Conservation (phyloP, 2,888 invertebrate species). For the Clusia tigrina region DNA sequence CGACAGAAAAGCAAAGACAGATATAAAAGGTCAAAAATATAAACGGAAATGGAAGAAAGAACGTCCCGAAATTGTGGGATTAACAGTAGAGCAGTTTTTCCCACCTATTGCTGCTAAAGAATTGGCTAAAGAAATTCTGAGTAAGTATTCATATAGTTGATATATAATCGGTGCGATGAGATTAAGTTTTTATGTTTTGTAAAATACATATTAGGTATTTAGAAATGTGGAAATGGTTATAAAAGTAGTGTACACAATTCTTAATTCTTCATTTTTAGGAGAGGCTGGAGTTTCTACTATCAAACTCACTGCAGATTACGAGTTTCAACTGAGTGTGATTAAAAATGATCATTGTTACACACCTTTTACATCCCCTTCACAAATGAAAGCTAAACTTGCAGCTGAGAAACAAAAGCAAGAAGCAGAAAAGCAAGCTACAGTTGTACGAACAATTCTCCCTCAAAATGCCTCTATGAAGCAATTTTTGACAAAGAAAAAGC, state of each 20-base stretch:
- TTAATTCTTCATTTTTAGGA: slow-evolving; percentile 43
- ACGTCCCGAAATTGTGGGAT: slow-evolving; percentile 68
- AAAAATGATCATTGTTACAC: slow-evolving; percentile 86
- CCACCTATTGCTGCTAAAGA: slow-evolving; percentile 65
- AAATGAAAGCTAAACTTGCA: slow-evolving; percentile 55
- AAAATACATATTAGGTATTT: too few relatives aligned
- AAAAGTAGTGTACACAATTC: too few relatives aligned
- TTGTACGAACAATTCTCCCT: slow-evolving; percentile 13
- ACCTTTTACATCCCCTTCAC: slow-evolving; percentile 73
- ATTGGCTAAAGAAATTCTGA: slow-evolving; percentile 65
- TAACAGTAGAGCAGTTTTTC: slow-evolving; percentile 74
- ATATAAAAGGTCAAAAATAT: slow-evolving; percentile 25
- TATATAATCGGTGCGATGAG: too few relatives aligned
- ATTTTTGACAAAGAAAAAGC: background rate
- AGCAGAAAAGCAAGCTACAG: slow-evolving; percentile 42
- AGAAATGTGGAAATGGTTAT: too few relatives aligned
- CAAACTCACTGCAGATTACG: slow-evolving; percentile 58
- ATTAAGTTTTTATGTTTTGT: too few relatives aligned
- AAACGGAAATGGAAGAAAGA: slow-evolving; percentile 34
- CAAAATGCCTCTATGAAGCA: slow-evolving; percentile 38
- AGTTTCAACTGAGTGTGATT: slow-evolving; percentile 65
- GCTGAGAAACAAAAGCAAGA: slow-evolving; percentile 48
- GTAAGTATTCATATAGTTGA: slow-evolving; percentile 46
- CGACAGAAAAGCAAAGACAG: slow-evolving; percentile 35
- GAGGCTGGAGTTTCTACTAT: slow-evolving; percentile 59